Evolutionary conservation across 2,113 vertebrate genomes (phyloP).

Genomic region (Hydrolagus affinis): DNA sequence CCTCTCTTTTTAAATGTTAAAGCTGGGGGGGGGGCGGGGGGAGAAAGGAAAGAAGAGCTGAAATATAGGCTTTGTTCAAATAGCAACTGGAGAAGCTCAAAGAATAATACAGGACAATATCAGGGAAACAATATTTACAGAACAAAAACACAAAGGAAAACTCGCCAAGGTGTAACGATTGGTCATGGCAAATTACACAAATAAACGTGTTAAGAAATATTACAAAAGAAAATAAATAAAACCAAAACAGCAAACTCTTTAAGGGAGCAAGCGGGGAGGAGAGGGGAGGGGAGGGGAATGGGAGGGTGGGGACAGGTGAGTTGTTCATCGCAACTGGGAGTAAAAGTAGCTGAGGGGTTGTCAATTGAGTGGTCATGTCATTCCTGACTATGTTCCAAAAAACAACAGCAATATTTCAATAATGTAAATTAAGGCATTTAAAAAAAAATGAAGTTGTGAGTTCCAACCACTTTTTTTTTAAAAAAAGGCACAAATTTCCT

Average conservation of each 20-base stretch:
- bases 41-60: no score
- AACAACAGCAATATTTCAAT: conserved; percentile 28
- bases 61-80: conserved; percentile 26
- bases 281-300: no score
- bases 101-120: conserved; percentile 21
- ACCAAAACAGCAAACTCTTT: conserved; percentile 24
- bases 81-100: conserved; percentile 22
- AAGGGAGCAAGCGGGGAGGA: no score
- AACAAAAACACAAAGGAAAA: conserved; percentile 18
- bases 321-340: conserved; percentile 22
- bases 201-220: conserved; percentile 33
- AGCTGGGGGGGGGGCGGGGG: no score
- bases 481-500: conserved; percentile 32
- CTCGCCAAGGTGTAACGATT: conserved; percentile 34
- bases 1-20: conserved; percentile 28
- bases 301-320: background rate
- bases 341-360: conserved; percentile 26
- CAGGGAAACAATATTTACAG: conserved; percentile 38
- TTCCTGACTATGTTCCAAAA: conserved; percentile 26
- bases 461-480: conserved; percentile 30
- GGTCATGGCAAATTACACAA: conserved; percentile 36
- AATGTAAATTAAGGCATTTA: conserved; percentile 33
- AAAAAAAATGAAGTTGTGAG: conserved; percentile 33
- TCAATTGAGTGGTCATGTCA: conserved; percentile 19
- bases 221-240: conserved; percentile 33